Evolutionary conservation across 2,888 invertebrate genomes (phyloP), one percentile per base, ranked within the genome.

Genomic region (Tolmerus cingulatus): DNA sequence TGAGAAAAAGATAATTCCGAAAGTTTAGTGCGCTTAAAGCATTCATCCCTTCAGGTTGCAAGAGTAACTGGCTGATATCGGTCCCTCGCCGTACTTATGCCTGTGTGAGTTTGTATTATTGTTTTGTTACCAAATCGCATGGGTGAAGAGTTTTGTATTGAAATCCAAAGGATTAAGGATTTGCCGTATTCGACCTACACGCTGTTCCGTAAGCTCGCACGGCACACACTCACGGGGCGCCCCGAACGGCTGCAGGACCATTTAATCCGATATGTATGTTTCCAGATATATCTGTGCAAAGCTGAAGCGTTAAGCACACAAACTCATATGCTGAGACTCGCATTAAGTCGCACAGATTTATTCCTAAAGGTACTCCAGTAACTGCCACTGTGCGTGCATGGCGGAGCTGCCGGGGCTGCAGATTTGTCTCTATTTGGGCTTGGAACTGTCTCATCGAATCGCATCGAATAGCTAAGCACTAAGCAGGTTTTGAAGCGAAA

Each of bases 141-240:
- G 88, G 88, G 88, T 88, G 88, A 88, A 88, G 88, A 88, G 88
- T 88, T 90, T 91, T 91, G 91, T 91, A 92, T 91, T 91, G 91
- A 92, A 92, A 92, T 92, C 92, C 91, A 90, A 90, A 90, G 91
- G 92, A 92, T 92, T 92, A 92, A 91, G 91, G 91, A 91, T 91
- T 91, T 92, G 91, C 90, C 90, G 91, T 91, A 92, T 91, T 92
- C 92, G 90, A 88, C 89, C 89, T 89, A 89, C 89, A 87, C 86
- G 87, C 87, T 88, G 79, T 86, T 77, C 76, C 87, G 84, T 87
- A 88, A 86, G 87, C 88, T 88, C 88, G 87, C 87, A 88, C 78
- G 88, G 86, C 86, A 87, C 88, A 87, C 85, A 88, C 85, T 87
- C 86, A 81, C 86, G 81, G 87, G 23, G 27, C 74, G 27, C 74